Evolutionary conservation across 2,113 vertebrate genomes (phyloP).

Genomic region (Trichechus manatus): DNA sequence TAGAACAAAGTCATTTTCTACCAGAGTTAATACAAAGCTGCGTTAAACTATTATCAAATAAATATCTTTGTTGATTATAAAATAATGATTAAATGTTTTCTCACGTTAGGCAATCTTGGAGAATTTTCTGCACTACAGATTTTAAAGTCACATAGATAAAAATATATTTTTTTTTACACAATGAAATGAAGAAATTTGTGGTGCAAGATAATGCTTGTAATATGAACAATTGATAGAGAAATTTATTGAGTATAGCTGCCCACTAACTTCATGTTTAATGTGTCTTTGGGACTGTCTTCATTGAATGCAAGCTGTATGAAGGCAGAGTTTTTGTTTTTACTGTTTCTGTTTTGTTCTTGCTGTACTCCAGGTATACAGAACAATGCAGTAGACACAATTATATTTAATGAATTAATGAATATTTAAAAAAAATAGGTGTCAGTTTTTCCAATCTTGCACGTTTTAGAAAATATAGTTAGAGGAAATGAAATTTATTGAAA

Average conservation of each 20-base stretch:
- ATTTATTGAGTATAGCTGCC: neutral
- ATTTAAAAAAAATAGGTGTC: neutral
- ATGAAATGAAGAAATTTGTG: neutral
- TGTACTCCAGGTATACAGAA: neutral
- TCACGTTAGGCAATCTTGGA: neutral
- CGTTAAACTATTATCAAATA: neutral
- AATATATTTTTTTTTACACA: neutral
- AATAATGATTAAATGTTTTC: neutral
- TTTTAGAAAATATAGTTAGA: neutral
- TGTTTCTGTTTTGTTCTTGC: neutral
- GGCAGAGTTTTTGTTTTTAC: neutral
- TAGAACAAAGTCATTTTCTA: slow-evolving; percentile 1
- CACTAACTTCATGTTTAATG: neutral
- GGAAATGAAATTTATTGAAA: neutral
- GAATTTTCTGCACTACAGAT: neutral
- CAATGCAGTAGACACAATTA: neutral
- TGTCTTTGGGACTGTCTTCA: neutral
- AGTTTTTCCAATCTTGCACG: neutral
- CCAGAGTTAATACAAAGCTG: neutral
- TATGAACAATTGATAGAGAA: neutral
- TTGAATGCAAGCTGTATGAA: neutral
- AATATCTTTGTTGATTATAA: neutral
- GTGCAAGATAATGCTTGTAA: neutral
- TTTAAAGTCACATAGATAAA: neutral
- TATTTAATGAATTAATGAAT: neutral